Evolutionary conservation across 2,888 invertebrate genomes (phyloP), one percentile per base, ranked within the genome.

Genomic region (Cerceris rybyensis): DNA sequence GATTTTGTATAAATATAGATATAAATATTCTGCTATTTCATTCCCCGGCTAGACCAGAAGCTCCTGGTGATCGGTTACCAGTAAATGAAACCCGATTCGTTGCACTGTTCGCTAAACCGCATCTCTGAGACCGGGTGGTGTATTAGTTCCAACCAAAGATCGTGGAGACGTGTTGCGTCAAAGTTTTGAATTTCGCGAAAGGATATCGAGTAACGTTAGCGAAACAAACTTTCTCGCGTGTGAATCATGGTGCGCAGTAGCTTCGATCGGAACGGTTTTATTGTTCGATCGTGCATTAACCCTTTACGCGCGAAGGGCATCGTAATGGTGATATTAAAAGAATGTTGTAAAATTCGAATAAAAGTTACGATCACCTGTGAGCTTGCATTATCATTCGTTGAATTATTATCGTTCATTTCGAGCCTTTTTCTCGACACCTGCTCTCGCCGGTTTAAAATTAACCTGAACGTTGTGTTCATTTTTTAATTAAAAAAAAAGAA

Each of bases 11-110:
- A 28, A 28, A 28, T 28, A 28, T 28, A 28, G 28, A 28, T 28
- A 28, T 28, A 28, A 28, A 28, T 28, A 28, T 28, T 28, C 28
- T 28, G 28, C 28, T 28, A 4, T 4, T 28, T 78, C 67, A 64
- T 64, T 71, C 75, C 67, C 70, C 75, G 66, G 75, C 39, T 39
- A 52, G 52, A 17, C 43, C 43, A n/a, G 57, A 68, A 55, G 61
- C 65, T 9, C 52, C 8, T 11, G 70, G 39, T 60, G 52, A 39
- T 54, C 52, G 39, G 7, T 63, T 61, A 61, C 52, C 54, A 8
- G 71, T 46, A 71, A 76, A 75, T 67, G 78, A 78, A 78, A 78
- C 76, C 17, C 68, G 78, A 78, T 59, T 68, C 71, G 76, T 28
- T 46, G 63, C 70, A 59, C 65, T 70, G 75, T 75, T 70, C 75